Conservation (phyloP, 2,888 invertebrate species). For the Andrena trimmerana region DNA sequence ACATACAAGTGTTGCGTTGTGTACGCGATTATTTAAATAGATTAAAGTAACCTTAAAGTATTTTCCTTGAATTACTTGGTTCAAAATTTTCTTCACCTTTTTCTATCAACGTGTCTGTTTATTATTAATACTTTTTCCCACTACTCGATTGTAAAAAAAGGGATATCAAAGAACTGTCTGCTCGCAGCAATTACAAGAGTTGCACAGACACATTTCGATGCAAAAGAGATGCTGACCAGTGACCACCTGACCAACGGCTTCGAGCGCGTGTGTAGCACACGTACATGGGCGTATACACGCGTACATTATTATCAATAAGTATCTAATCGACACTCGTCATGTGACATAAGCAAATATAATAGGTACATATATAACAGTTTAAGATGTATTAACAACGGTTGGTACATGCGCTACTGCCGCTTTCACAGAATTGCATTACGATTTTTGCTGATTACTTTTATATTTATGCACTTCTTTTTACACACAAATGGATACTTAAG, state of each 20-base stretch:
- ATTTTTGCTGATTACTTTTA: background rate
- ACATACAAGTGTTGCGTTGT: background rate
- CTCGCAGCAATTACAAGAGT: background rate
- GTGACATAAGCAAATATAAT: conserved; percentile 11
- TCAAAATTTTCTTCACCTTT: background rate
- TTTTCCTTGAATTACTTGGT: background rate
- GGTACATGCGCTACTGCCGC: background rate
- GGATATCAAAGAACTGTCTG: conserved; percentile 6
- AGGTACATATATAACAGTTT: no score
- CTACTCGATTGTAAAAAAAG: conserved; percentile 7
- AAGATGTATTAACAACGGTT: conserved; percentile 11
- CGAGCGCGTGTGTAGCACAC: background rate
- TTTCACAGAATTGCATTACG: background rate
- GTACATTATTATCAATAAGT: conserved; percentile 8
- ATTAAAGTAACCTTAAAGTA: conserved; percentile 32
- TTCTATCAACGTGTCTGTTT: background rate
- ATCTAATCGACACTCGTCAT: conserved; percentile 29
- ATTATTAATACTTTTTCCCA: background rate
- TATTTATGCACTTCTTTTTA: background rate
- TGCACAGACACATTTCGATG: background rate
- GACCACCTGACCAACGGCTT: background rate
- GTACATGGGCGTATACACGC: background rate
- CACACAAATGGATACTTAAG: no score
- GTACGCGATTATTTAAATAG: background rate
- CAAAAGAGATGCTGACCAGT: background rate